Conservation (phyloP, 2,888 invertebrate genomes). For the Eubasilissa splendida region DNA sequence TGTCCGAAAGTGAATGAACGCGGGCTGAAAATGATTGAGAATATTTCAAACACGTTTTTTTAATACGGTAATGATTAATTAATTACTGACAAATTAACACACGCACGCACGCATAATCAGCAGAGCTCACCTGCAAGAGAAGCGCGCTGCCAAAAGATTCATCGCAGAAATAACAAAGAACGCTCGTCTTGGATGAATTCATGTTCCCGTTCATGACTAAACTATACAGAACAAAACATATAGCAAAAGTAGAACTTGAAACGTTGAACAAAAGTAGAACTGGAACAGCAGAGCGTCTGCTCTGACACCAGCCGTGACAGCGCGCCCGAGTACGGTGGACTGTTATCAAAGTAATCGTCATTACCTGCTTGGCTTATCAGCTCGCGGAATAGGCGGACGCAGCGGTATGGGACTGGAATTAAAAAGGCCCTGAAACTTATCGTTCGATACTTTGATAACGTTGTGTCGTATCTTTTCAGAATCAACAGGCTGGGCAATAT, state of each 20-base stretch:
- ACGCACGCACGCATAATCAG: not conserved
- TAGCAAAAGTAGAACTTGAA: too few relatives aligned
- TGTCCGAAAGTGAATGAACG: too few relatives aligned
- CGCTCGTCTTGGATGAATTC: slow-evolving; percentile 58
- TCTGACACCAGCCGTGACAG: too few relatives aligned
- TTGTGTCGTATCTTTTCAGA: too few relatives aligned
- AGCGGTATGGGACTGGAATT: not conserved
- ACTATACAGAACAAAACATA: too few relatives aligned
- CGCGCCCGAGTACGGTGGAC: not conserved
- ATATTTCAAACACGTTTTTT: too few relatives aligned
- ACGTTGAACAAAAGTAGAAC: too few relatives aligned
- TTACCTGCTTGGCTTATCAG: slow-evolving; percentile 7
- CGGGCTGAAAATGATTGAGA: too few relatives aligned
- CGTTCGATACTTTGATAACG: too few relatives aligned
- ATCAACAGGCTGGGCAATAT: too few relatives aligned
- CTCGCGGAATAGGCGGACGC: not conserved
- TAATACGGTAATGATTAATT: too few relatives aligned
- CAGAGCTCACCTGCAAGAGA: slow-evolving; percentile 55
- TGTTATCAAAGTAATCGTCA: slow-evolving; percentile 18
- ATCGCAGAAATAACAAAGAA: slow-evolving; percentile 63
- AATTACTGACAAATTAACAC: not conserved
- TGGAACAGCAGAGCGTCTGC: too few relatives aligned
- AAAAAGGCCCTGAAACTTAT: slow-evolving; percentile 4
- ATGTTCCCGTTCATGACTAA: slow-evolving; percentile 59
- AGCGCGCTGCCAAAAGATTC: slow-evolving; percentile 61